A percentile compares a stretch with the other conserved stretches of the same genome.
Conservation (phyloP, 1,140 invertebrate genomes). For the Cardiocondyla obscurior region DNA sequence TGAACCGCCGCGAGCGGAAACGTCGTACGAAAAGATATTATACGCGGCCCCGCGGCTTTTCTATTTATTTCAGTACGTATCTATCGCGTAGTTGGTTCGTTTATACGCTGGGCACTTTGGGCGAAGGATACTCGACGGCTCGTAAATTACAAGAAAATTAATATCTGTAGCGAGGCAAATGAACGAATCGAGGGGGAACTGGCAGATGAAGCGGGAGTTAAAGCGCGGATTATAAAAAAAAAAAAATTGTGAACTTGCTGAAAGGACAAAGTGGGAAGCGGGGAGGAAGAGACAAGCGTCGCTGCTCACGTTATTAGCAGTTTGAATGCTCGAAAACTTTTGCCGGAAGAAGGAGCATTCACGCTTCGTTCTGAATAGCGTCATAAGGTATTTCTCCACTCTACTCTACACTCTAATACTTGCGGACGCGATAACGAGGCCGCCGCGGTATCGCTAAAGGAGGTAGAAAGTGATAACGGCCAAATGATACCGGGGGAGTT, state of each 20-base stretch:
- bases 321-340: conserved; percentile 69
- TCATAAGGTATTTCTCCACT: too few relatives aligned
- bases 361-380: conserved; percentile 62
- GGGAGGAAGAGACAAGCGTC: neutral
- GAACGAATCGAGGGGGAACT: conserved; percentile 4
- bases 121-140: neutral
- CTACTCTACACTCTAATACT: too few relatives aligned
- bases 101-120: neutral
- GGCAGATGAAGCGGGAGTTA: conserved; percentile 7
- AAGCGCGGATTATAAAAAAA: too few relatives aligned
- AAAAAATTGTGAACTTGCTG: conserved; percentile 14
- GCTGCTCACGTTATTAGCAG: conserved; percentile 66
- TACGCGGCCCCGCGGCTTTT: neutral
- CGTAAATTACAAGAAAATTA: conserved; percentile 2
- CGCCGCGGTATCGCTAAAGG: conserved; percentile 49
- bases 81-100: conserved; percentile 7
- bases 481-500: neutral
- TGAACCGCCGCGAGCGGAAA: neutral
- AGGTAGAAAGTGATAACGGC: neutral
- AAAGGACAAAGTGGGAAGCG: neutral
- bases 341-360: conserved; percentile 61
- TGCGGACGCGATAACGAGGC: conserved; percentile 67
- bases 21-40: neutral
- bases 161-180: neutral
- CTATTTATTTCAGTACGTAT: neutral